Evolutionary conservation across 2,797 vertebrate species (phyloP), one percentile per base, ranked within the genome.

Genomic region (Premnoplex brunnescens): DNA sequence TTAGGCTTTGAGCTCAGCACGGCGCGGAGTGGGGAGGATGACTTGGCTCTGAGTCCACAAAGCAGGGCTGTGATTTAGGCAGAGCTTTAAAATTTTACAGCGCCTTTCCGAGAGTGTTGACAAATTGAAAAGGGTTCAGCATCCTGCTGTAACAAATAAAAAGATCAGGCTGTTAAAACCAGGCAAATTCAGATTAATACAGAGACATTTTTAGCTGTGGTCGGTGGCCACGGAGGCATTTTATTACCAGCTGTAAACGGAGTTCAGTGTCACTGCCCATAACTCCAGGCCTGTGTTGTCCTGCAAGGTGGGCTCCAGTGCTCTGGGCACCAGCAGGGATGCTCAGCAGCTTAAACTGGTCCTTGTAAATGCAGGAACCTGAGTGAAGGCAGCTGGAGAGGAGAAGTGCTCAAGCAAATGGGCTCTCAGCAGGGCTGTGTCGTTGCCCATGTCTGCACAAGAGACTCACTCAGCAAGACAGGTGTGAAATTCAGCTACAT

Each of bases 41-140:
- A 3, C 48, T 93, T 76, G 79, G 88, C 93, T 82, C 4, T 0
- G 60, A 48, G 60, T 48, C 73, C 76, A 22, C 87, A 78, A 48
- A 91, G 89, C 82, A 75, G 66, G 88, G 64, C 81, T 94, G 44
- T 91, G 95, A 90, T 95, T 96, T 87, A 96, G 80, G 80, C 80
- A 90, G 93, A 39, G 89, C 67, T 94, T 91, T 94, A 82, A 92
- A 95, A 90, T 95, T 91, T 95, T 86, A 89, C 76, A 85, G 73
- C 23, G 1, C 36, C 62, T 72, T 71, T 89, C 75, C 2, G 0
- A 85, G 76, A 44, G 63, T 41, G 41, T 43, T 94, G 93, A 94
- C 83, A 85, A 95, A 95, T 69, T 82, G 85, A 76, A 86, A 86
- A 79, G 85, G 37, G 69, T 46, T 94, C 69, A 60, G 91, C 83